phyloP scores from a whole-genome alignment of 2,113 vertebrate species.

The Anas platyrhynchos region DNA sequence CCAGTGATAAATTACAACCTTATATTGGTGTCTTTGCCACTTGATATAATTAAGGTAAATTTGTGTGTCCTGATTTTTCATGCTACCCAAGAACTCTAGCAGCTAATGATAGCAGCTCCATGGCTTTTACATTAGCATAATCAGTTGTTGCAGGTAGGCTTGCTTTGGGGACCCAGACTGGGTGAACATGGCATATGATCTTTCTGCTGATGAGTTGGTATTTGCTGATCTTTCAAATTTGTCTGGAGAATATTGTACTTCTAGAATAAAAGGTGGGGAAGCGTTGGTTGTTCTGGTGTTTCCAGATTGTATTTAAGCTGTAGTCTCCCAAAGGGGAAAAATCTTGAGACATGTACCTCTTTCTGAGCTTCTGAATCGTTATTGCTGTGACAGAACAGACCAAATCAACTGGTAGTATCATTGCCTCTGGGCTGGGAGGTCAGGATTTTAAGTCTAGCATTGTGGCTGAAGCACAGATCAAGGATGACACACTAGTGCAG shows the following conservation, averaged over 20 bases:
- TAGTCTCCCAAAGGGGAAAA: rapidly evolving
- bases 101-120: not conserved
- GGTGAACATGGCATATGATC: not conserved
- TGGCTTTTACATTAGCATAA: not conserved
- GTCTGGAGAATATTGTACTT: not conserved
- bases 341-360: not conserved
- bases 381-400: not conserved
- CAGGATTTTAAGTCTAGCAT: not conserved
- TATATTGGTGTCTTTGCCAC: slow-evolving; percentile 21
- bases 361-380: not conserved
- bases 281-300: not conserved
- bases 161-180: not conserved
- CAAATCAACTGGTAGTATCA: not conserved
- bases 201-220: not conserved
- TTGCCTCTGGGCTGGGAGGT: not conserved
- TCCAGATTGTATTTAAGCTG: not conserved
- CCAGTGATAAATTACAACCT: not conserved
- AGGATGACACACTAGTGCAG: not conserved
- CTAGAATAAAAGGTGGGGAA: not conserved
- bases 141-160: not conserved
- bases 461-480: not conserved
- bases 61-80: slow-evolving; percentile 39
- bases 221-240: not conserved
- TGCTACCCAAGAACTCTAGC: slow-evolving; percentile 16
- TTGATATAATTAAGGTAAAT: slow-evolving; percentile 53